These are phyloP conservation scores for Babylonia areolata DNA, from an alignment of 1,140 invertebrate species.

Conservation along the genomic window DNA sequence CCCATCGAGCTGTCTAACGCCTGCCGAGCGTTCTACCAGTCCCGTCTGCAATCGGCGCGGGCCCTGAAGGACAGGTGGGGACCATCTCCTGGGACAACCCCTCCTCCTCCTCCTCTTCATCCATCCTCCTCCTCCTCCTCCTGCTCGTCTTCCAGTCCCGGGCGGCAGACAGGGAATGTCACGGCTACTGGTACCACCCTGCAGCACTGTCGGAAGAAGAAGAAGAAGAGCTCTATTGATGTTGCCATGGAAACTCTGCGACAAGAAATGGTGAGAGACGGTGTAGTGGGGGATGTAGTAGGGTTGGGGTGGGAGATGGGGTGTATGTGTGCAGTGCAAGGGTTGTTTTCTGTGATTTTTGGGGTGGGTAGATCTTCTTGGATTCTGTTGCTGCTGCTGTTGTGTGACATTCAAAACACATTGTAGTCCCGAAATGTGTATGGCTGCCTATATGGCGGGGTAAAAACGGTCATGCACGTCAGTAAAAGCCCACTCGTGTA, in stretches of 20 bases:
- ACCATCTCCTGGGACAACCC: too few relatives aligned
- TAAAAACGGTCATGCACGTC: too few relatives aligned
- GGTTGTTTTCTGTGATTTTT: too few relatives aligned
- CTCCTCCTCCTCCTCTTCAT: neutral
- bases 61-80: slow-evolving; percentile 49
- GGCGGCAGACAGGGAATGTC: neutral
- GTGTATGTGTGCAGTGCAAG: too few relatives aligned
- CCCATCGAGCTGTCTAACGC: slow-evolving; percentile 62
- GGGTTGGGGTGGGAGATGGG: too few relatives aligned
- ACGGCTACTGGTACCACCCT: neutral
- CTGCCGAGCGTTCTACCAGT: slow-evolving; percentile 59
- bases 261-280: slow-evolving; percentile 58
- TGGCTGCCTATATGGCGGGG: too few relatives aligned
- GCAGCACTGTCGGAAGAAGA: too few relatives aligned
- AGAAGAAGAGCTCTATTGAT: slow-evolving; percentile 58
- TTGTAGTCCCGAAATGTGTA: too few relatives aligned
- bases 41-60: slow-evolving; percentile 49
- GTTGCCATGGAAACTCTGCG: slow-evolving; percentile 59
- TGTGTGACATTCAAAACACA: too few relatives aligned
- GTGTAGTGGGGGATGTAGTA: neutral
- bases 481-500: too few relatives aligned
- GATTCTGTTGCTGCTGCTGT: too few relatives aligned
- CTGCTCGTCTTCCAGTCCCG: neutral
- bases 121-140: neutral
- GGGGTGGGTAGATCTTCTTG: too few relatives aligned